Conservation (phyloP, 2,888 invertebrate genomes). For the Cotesia congregata region DNA sequence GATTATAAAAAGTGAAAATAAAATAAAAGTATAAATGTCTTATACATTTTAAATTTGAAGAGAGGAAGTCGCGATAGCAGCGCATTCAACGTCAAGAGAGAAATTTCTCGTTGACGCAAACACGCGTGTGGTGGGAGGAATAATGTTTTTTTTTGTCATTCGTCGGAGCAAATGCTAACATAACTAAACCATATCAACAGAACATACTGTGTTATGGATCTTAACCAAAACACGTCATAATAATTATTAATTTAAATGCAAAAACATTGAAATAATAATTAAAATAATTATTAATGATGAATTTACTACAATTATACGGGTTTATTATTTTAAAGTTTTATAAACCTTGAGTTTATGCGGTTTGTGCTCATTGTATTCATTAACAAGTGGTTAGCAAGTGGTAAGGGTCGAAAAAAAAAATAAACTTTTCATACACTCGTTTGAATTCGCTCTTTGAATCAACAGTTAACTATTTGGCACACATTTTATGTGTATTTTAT, state of each 20-base stretch:
- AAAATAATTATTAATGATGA: neutral
- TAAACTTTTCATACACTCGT: conserved; percentile 8
- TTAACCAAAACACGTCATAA: conserved; percentile 33
- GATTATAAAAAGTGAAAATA: neutral
- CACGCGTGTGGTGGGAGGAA: neutral
- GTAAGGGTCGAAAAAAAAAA: conserved; percentile 11
- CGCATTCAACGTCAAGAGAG: conserved; percentile 24
- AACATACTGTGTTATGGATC: conserved; percentile 37
- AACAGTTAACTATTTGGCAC: neutral
- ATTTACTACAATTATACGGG: neutral
- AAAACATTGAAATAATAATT: conserved; percentile 9
- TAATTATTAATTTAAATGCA: conserved; percentile 12
- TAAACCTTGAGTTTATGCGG: neutral
- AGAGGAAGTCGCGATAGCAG: conserved; percentile 35
- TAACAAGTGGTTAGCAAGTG: conserved; percentile 32
- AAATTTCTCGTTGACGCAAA: conserved; percentile 12
- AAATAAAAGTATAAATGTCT: neutral
- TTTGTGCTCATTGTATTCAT: conserved; percentile 12
- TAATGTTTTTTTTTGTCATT: neutral
- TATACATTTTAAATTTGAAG: conserved; percentile 30
- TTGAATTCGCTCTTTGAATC: conserved; percentile 8
- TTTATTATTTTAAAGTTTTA: neutral
- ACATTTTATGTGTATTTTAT: neutral
- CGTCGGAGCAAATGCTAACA: conserved; percentile 19
- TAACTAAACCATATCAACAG: conserved; percentile 25